These are phyloP conservation scores for Rhagium mordax DNA, from an alignment of 2,888 invertebrate genomes.

Conservation along the genomic window DNA sequence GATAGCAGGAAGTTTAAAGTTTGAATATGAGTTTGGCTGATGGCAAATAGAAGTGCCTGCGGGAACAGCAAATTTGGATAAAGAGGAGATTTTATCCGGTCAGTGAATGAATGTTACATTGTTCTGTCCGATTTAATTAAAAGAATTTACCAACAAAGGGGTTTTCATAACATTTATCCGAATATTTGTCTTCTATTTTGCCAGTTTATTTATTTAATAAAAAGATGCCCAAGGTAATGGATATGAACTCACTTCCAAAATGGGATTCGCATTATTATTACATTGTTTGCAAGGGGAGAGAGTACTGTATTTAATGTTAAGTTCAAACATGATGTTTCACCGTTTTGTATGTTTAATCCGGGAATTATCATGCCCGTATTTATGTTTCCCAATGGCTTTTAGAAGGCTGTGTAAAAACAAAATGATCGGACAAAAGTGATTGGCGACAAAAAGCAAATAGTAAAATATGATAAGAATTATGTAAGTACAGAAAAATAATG, in stretches of 20 bases:
- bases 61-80: conserved; percentile 45
- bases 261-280: conserved; percentile 8
- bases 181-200: conserved; percentile 42
- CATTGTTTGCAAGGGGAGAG: conserved; percentile 12
- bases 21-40: conserved; percentile 27
- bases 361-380: not conserved
- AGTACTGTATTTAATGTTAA: conserved; percentile 1
- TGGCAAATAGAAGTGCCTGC: conserved; percentile 27
- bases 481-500: too few species aligned
- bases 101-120: conserved; percentile 48
- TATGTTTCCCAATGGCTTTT: not conserved
- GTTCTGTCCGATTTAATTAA: conserved; percentile 49
- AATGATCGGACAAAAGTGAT: too few species aligned
- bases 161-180: conserved; percentile 42
- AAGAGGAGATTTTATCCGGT: conserved; percentile 50
- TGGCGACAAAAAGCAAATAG: too few species aligned
- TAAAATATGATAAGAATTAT: too few species aligned
- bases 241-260: conserved; percentile 13
- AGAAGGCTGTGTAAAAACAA: too few species aligned
- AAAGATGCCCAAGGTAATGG: conserved; percentile 29
- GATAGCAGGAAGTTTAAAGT: conserved; percentile 25
- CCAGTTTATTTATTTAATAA: conserved; percentile 26
- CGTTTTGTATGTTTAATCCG: not conserved
- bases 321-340: not conserved
- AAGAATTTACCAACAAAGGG: conserved; percentile 44